Conservation (phyloP, 2,797 vertebrate species). For the Pteronotus mesoamericanus region DNA sequence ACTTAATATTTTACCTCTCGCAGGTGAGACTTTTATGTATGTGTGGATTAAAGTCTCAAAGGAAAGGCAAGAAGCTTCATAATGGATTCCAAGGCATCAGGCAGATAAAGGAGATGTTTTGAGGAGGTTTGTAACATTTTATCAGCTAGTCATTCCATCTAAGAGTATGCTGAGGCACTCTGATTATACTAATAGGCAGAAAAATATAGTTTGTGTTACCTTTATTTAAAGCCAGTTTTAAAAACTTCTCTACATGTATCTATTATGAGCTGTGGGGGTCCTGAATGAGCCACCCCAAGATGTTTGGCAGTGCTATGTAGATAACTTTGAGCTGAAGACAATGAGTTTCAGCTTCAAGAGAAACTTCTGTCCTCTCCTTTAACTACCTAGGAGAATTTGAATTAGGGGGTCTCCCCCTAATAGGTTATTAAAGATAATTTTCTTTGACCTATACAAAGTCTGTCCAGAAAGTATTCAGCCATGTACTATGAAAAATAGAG, state of each 20-base stretch:
- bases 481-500: no score
- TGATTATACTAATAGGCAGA: not conserved
- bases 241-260: not conserved
- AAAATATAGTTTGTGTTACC: slow-evolving; percentile 23
- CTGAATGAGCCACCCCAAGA: not conserved
- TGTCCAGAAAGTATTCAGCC: no score
- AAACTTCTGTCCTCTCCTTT: not conserved
- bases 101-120: slow-evolving; percentile 8
- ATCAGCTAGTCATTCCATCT: not conserved
- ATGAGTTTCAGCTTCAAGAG: not conserved
- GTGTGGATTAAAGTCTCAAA: slow-evolving; percentile 12
- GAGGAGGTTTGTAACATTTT: slow-evolving; percentile 33
- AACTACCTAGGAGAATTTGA: not conserved
- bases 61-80: not conserved
- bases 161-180: not conserved
- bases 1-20: not conserved
- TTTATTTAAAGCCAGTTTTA: not conserved
- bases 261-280: not conserved
- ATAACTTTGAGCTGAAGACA: not conserved
- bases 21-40: not conserved
- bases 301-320: not conserved
- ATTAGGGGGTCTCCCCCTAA: not conserved
- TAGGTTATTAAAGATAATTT: not conserved
- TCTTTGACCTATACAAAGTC: not conserved
- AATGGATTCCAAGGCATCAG: not conserved